phyloP scores from a whole-genome alignment of 30 jellyfish, hydroid and myxozoan genomes.

The Cassiopea xamachana region DNA sequence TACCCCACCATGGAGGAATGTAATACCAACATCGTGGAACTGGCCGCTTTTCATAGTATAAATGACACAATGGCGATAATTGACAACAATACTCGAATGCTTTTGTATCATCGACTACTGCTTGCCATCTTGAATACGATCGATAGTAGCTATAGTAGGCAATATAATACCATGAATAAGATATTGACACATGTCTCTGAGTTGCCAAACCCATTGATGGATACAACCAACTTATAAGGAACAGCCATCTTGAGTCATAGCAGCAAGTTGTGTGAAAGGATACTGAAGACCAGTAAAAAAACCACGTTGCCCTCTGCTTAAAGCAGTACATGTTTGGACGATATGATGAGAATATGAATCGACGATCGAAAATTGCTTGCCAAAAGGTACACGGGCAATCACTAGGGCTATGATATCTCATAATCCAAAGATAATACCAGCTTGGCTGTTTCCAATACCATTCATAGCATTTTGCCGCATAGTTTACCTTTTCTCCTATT shows the following conservation, averaged over 20 bases:
- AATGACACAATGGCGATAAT: neutral
- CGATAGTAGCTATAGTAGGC: neutral
- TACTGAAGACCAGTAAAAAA: neutral
- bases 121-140: neutral
- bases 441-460: slow-evolving; percentile 24
- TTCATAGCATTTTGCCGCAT: slow-evolving; percentile 23
- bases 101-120: slow-evolving; percentile 1
- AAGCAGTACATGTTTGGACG: neutral
- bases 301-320: neutral
- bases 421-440: neutral
- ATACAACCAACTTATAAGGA: neutral
- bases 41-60: slow-evolving; percentile 6
- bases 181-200: neutral
- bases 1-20: slow-evolving; percentile 32
- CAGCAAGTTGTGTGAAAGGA: slow-evolving; percentile 5
- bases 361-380: slow-evolving; percentile 18
- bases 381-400: slow-evolving; percentile 33
- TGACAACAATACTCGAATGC: slow-evolving; percentile 17
- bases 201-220: neutral
- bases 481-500: slow-evolving; percentile 3
- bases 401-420: neutral
- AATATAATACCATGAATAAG: neutral
- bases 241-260: neutral
- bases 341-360: neutral
- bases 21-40: neutral